Base-by-base conservation (phyloP, 2,888 invertebrate species). In the Fissipunctia ypsillon region DNA sequence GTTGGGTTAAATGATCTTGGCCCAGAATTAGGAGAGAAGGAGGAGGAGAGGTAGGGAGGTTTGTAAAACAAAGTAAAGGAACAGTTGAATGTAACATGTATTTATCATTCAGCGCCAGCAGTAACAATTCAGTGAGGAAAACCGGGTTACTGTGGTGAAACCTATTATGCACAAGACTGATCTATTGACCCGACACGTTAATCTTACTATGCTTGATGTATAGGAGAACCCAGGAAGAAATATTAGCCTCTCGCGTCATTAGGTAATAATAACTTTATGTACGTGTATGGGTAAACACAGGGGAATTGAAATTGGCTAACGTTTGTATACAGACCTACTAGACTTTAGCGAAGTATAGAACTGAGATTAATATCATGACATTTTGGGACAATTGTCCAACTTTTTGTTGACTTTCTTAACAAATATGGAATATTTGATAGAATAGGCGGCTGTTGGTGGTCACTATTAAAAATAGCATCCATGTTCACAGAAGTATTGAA, bases 151-250 rank as follows among this genome's bases (percentile, higher is more conserved):
- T 54, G 16, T 66, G 69, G 25, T 31, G 69, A 65, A 74, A 75
- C 25, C 12, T 22, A 75, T 50, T 61, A 73, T 73, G 56, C 56
- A 52, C 16, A 45, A n/a, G 25, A 14, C 45, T 78, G 65, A 65
- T 66, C 79, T 69, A 7, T 75, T 69, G 74, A 79, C 79, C 75
- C 12, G 16, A 66, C 74, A 74, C 78, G 79, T 78, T 64, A 19
- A 12, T 67, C 22, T 35, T 28, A 45, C 65, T 5, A 28, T 6
- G 41, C 16, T 38, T 78, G 56, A 73, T 61, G 65, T 66, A 16
- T 31, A 73, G 60, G 77, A 60, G 73, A 78, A 78, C 63, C 78
- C 63, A 78, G 78, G 78, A 78, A 78, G 63, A 56, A 28, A 31
- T 60, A 28, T 31, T 31, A 54, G n/a, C 54, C 6, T 52, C 28